phyloP scores from a whole-genome alignment of 2,113 vertebrate genomes.

The Cichladusa arquata region DNA sequence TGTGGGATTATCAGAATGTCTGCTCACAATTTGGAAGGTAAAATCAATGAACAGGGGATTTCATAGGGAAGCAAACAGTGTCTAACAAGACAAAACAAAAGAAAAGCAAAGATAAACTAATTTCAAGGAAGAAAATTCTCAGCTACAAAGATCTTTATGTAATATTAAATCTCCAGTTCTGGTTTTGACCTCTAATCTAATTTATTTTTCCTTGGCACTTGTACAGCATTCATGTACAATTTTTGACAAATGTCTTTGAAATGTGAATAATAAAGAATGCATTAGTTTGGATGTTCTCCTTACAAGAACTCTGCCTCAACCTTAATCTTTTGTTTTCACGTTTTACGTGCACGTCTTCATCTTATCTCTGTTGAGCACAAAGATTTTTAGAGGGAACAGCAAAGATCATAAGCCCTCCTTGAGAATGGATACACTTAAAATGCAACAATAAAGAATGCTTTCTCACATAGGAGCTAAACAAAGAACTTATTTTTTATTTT shows the following conservation, averaged over 20 bases:
- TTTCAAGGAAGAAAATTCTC: neutral
- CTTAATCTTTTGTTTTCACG: neutral
- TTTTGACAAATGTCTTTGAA: neutral
- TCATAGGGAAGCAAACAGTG: neutral
- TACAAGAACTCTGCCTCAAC: neutral
- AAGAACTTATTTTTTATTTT: neutral
- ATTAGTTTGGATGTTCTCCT: neutral
- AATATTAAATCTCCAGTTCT: neutral
- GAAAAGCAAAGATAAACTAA: neutral
- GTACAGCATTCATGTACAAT: neutral
- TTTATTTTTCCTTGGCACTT: neutral
- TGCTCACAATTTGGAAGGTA: neutral
- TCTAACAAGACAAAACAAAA: neutral
- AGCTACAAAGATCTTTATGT: neutral
- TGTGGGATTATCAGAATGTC: neutral
- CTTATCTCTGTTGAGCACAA: neutral
- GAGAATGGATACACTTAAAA: neutral
- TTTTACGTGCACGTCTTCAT: neutral
- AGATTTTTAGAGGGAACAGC: neutral
- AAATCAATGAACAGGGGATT: neutral
- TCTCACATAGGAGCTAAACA: neutral
- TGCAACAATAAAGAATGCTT: neutral
- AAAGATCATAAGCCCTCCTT: neutral
- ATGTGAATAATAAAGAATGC: neutral
- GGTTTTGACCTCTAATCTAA: neutral